Conservation (phyloP, 2,113 vertebrate species). For the Pygoscelis adeliae region DNA sequence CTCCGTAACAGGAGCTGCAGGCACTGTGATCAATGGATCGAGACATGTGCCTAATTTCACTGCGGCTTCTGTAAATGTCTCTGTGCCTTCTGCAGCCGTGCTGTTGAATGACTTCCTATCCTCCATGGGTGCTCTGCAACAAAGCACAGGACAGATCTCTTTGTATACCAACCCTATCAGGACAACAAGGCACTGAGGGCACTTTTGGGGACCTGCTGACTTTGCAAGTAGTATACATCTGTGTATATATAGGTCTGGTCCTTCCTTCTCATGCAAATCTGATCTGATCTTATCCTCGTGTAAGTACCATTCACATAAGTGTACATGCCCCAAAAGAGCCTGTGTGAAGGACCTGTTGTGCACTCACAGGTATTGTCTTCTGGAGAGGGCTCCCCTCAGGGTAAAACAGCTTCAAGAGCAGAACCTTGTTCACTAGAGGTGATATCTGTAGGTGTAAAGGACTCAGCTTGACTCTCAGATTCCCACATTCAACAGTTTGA, state of each 20-base stretch:
- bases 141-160: background rate
- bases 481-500: background rate
- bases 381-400: background rate
- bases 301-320: background rate
- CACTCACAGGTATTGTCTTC: background rate
- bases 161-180: background rate
- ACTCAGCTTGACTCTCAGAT: background rate
- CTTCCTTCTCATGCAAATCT: background rate
- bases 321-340: background rate
- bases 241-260: background rate
- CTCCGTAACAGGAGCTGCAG: background rate
- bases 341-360: background rate
- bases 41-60: slow-evolving; percentile 16
- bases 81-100: background rate
- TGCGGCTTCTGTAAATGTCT: background rate
- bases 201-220: background rate
- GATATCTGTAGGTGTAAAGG: background rate
- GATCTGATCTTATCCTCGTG: background rate
- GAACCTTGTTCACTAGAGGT: background rate
- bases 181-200: background rate
- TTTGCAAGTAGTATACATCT: background rate
- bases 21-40: background rate
- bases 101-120: background rate
- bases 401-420: background rate
- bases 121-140: background rate